Percentiles rank a stretch among this genome's conserved stretches.
phyloP scores from a whole-genome alignment of 2,888 invertebrate genomes.

The Masnerella sp. region DNA sequence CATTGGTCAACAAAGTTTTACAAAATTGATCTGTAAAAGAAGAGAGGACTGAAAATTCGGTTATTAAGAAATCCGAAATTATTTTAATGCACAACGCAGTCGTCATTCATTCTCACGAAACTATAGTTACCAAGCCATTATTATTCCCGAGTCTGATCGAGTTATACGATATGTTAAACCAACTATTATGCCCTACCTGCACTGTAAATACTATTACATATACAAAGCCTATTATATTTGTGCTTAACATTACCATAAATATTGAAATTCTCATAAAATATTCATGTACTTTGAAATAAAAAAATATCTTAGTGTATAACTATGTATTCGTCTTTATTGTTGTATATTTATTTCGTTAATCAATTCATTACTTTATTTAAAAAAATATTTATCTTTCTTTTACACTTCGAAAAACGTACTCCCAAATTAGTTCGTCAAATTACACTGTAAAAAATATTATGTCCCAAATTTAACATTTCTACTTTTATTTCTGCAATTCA shows the following conservation, averaged over 20 bases:
- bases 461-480: no score
- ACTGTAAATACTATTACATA: constrained; percentile 24
- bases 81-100: constrained; percentile 14
- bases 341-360: neutral
- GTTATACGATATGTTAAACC: constrained; percentile 31
- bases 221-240: constrained; percentile 32
- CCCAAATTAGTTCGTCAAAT: no score
- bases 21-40: constrained; percentile 14
- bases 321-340: neutral
- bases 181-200: constrained; percentile 28
- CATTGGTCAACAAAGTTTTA: no score
- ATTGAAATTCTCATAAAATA: constrained; percentile 31
- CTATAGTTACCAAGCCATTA: constrained; percentile 13
- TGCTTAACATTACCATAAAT: constrained; percentile 36
- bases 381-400: no score
- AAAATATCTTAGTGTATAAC: neutral
- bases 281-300: constrained; percentile 24
- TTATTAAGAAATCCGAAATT: neutral
- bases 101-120: constrained; percentile 4
- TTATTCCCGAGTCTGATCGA: constrained; percentile 14
- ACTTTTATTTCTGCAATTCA: no score
- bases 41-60: neutral
- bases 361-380: no score
- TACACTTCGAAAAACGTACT: no score
- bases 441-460: no score